Evolutionary conservation across 2,797 vertebrate species (phyloP).

Genomic region (Enteromius trimaculatus): DNA sequence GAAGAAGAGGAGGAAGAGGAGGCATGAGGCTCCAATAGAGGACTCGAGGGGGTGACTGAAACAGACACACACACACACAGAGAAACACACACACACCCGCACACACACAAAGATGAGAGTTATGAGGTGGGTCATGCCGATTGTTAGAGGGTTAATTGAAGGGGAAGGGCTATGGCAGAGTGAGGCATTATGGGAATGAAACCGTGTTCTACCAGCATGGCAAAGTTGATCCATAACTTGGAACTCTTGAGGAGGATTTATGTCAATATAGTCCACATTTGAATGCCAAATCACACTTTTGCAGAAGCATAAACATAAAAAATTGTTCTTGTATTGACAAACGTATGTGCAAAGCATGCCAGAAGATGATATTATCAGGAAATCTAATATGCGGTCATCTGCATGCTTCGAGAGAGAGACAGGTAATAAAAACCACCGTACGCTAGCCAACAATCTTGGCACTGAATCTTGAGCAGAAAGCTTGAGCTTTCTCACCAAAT

Average conservation of each 20-base stretch:
- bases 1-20: conserved; percentile 69
- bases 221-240: conserved; percentile 85
- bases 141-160: conserved; percentile 56
- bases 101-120: conserved; percentile 59
- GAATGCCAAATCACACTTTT: conserved; percentile 20
- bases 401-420: conserved; percentile 19
- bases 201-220: conserved; percentile 65
- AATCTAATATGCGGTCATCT: conserved; percentile 27
- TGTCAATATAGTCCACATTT: conserved; percentile 24
- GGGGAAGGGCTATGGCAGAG: conserved; percentile 44
- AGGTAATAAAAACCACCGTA: conserved; percentile 18
- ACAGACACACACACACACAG: conserved; percentile 60
- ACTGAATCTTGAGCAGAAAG: conserved; percentile 7
- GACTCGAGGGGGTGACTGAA: conserved; percentile 80
- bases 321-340: conserved; percentile 12
- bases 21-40: conserved; percentile 74
- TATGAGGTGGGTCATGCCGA: conserved; percentile 67
- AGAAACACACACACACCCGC: conserved; percentile 67
- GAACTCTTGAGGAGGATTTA: conserved; percentile 34
- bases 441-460: not conserved
- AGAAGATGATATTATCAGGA: conserved; percentile 20
- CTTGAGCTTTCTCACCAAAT: conserved; percentile 35
- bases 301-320: conserved; percentile 5
- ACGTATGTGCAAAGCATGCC: conserved; percentile 20
- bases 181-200: conserved; percentile 67